Evolutionary conservation across 2,888 invertebrate genomes (phyloP).

Genomic region (Zonitis immaculata): DNA sequence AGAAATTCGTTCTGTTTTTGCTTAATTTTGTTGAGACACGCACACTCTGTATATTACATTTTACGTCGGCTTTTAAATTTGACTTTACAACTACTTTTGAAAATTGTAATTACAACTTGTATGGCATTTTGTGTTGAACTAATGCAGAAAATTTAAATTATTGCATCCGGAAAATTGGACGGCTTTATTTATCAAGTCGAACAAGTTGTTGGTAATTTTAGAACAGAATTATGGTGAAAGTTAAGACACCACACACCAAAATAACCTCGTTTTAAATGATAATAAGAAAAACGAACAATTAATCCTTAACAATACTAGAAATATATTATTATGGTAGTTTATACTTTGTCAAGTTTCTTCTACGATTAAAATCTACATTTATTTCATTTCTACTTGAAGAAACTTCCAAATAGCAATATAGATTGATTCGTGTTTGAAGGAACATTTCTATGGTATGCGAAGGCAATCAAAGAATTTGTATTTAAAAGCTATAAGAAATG

Average conservation of each 20-base stretch:
- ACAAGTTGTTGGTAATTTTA: not conserved
- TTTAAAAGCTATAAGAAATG: no score
- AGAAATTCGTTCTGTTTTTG: no score
- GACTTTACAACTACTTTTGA: conserved; percentile 4
- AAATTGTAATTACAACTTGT: conserved; percentile 10
- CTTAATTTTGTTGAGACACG: no score
- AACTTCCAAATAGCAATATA: no score
- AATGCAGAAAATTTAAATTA: conserved; percentile 1
- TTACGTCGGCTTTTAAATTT: conserved; percentile 12
- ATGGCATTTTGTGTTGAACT: not conserved
- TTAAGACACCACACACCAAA: not conserved
- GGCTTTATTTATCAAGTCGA: not conserved
- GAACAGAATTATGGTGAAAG: conserved; percentile 3
- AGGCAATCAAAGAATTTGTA: no score
- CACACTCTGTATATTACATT: no score
- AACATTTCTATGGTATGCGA: no score
- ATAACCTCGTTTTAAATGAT: not conserved
- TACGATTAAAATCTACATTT: not conserved
- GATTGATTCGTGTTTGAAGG: no score
- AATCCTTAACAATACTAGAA: no score
- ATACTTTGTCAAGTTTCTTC: no score
- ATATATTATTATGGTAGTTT: no score
- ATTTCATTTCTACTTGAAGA: not conserved
- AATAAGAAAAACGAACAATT: not conserved
- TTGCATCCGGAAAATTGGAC: conserved; percentile 1